Evolutionary conservation across 1,140 invertebrate species (phyloP).

Genomic region (Penaeus japonicus): DNA sequence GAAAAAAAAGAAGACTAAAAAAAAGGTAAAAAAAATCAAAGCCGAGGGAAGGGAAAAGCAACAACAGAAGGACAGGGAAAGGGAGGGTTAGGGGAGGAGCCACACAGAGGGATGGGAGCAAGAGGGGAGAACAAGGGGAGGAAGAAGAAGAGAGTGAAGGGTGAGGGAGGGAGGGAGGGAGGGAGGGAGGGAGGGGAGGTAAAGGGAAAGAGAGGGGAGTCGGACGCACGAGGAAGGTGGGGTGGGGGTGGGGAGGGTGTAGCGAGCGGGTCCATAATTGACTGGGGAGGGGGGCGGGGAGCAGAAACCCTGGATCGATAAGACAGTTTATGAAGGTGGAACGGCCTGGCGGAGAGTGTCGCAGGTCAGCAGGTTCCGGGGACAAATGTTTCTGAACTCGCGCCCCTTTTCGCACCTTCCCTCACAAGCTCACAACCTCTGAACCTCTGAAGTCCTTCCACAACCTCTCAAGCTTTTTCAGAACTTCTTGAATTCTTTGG

Average conservation of each 20-base stretch:
- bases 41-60: background rate
- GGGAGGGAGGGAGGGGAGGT: background rate
- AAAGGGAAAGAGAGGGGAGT: background rate
- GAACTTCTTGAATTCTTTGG: no score
- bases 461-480: no score
- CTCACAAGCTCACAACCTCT: no score
- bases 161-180: background rate
- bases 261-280: no score
- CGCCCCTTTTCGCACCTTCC: no score
- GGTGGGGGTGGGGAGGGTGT: no score
- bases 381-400: no score
- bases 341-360: no score
- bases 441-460: no score
- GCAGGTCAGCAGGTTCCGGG: no score
- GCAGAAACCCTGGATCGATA: no score
- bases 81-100: background rate
- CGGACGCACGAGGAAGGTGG: background rate
- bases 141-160: background rate
- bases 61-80: background rate
- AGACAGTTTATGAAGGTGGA: no score
- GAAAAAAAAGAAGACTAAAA: background rate
- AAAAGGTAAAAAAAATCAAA: background rate
- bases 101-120: background rate
- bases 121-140: background rate
- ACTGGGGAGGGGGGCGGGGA: background rate